Evolutionary conservation across 2,113 vertebrate genomes (phyloP).

Genomic region (Pampusana beccarii): DNA sequence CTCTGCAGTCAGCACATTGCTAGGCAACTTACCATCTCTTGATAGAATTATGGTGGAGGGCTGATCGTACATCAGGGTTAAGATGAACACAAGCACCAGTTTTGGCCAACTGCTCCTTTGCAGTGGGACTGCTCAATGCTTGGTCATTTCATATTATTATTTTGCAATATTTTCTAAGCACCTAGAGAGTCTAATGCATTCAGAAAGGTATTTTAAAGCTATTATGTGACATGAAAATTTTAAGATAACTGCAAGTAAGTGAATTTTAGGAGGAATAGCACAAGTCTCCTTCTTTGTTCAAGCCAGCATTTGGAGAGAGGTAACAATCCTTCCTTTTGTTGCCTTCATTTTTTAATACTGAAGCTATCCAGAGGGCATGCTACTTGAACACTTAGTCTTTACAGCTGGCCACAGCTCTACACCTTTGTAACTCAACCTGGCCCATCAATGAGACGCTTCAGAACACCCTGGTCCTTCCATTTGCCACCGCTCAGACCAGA

Average conservation of each 20-base stretch:
- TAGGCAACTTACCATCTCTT: slow-evolving; percentile 65
- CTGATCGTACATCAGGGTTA: slow-evolving; percentile 61
- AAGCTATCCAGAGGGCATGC: slow-evolving; percentile 32
- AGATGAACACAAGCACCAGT: slow-evolving; percentile 56
- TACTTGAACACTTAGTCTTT: not conserved
- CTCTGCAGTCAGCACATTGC: slow-evolving; percentile 31
- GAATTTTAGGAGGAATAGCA: not conserved
- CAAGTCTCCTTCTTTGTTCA: not conserved
- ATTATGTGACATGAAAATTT: slow-evolving; percentile 47
- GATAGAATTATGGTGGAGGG: slow-evolving; percentile 58
- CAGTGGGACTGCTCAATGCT: slow-evolving; percentile 39
- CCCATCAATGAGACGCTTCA: not conserved
- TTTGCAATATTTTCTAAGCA: slow-evolving; percentile 29
- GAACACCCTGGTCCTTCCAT: not conserved
- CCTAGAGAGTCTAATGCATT: slow-evolving; percentile 23
- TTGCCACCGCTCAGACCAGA: not conserved
- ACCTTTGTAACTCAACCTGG: not conserved
- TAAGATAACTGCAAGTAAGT: slow-evolving; percentile 65
- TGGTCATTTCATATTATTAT: slow-evolving; percentile 13
- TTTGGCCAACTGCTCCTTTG: slow-evolving; percentile 65
- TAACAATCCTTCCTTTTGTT: not conserved
- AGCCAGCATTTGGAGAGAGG: not conserved
- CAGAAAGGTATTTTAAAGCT: slow-evolving; percentile 39
- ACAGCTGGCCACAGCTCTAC: not conserved
- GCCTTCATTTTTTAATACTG: slow-evolving; percentile 50